Percentiles rank a stretch among this genome's conserved stretches.
These are phyloP conservation scores for Asteroscopus sphinx DNA, from an alignment of 2,888 invertebrate genomes.

Conservation along the genomic window DNA sequence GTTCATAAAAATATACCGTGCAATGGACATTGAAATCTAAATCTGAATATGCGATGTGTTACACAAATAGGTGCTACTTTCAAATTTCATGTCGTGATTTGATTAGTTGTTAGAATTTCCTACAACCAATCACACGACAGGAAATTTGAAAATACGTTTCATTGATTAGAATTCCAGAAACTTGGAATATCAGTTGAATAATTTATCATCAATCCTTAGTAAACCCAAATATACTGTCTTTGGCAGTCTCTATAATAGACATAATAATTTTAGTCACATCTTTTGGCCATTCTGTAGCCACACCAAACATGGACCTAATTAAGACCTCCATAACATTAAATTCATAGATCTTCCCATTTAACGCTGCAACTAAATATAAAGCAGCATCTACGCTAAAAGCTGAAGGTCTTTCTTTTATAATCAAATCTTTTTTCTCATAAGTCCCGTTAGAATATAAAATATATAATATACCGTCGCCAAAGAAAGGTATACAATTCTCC, in stretches of 20 bases:
- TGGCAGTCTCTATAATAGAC: constrained; percentile 70
- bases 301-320: constrained; percentile 74
- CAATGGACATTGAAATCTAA: no score
- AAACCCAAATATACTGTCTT: constrained; percentile 62
- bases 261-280: constrained; percentile 72
- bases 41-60: no score
- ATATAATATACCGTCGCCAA: constrained; percentile 72
- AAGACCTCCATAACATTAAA: constrained; percentile 79
- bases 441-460: constrained; percentile 75
- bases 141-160: no score
- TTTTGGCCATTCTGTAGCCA: constrained; percentile 58
- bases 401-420: constrained; percentile 66
- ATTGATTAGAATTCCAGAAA: no score
- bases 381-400: constrained; percentile 78
- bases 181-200: no score
- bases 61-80: no score
- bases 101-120: no score
- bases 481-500: constrained; percentile 75
- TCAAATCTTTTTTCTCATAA: constrained; percentile 72
- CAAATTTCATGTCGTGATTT: no score
- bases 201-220: constrained; percentile 1
- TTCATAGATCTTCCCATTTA: constrained; percentile 79
- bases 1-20: no score
- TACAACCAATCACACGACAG: no score
- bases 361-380: constrained; percentile 74